Percentiles rank a stretch among this genome's conserved stretches.
phyloP scores from a whole-genome alignment of 2,888 invertebrate species.

The Resseliella maxima region DNA sequence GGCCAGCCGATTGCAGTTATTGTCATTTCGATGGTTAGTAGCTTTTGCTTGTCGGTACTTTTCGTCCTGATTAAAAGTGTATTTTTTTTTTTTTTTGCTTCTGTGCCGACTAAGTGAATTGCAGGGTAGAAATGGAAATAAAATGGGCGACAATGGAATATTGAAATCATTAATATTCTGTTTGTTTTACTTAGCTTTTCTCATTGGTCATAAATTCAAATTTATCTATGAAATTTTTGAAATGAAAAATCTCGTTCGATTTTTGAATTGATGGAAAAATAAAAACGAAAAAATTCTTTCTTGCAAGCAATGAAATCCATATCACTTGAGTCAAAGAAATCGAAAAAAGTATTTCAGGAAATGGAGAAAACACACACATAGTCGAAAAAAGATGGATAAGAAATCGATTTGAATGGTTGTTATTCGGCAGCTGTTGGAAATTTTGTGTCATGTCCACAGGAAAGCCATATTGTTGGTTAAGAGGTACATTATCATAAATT shows the following conservation, averaged over 20 bases:
- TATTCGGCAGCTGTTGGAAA: not conserved
- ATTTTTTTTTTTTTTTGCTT: no score
- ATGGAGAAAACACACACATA: no score
- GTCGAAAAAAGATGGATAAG: not conserved
- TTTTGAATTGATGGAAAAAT: not conserved
- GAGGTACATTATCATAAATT: conserved; percentile 27
- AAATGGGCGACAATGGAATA: not conserved
- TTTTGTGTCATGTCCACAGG: not conserved
- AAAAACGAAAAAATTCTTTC: not conserved
- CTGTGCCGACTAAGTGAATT: no score
- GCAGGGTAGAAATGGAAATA: not conserved
- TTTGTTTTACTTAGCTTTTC: not conserved
- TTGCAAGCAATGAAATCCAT: no score
- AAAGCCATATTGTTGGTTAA: not conserved
- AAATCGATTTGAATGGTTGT: conserved; percentile 3
- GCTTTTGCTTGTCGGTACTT: no score
- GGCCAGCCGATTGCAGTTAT: no score
- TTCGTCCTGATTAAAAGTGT: no score
- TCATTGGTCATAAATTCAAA: not conserved
- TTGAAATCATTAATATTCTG: not conserved
- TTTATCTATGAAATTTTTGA: not conserved
- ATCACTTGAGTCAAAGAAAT: no score
- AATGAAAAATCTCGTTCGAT: not conserved
- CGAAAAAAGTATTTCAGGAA: not conserved
- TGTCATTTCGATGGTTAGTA: no score